A percentile compares a stretch with the other conserved stretches of the same genome.
These are phyloP conservation scores for Tanypteryx hageni DNA, from an alignment of 2,888 invertebrate genomes.

Conservation along the genomic window DNA sequence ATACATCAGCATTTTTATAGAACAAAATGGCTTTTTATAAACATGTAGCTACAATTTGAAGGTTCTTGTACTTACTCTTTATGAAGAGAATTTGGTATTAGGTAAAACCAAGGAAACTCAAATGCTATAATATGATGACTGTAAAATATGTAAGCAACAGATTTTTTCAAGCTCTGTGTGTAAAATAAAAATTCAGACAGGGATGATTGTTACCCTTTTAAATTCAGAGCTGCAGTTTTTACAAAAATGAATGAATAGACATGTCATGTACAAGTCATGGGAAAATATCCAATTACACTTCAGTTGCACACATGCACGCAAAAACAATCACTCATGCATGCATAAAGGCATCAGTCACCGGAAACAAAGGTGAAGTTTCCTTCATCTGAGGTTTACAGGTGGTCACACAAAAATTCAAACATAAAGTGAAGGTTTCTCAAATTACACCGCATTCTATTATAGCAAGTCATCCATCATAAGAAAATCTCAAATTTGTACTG, in stretches of 20 bases:
- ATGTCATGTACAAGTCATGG: not conserved
- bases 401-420: no score
- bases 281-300: not conserved
- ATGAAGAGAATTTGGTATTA: not conserved
- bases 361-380: not conserved
- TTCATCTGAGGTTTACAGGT: not conserved
- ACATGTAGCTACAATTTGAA: not conserved
- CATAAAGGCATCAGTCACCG: not conserved
- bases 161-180: not conserved
- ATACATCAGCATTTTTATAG: not conserved
- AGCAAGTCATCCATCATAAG: no score
- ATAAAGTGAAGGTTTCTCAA: no score
- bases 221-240: not conserved
- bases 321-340: not conserved
- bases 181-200: not conserved
- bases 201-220: not conserved
- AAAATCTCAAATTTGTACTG: no score
- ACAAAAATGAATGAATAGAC: not conserved
- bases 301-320: not conserved
- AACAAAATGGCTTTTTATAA: not conserved
- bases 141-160: not conserved
- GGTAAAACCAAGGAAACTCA: not conserved
- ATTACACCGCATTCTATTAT: no score
- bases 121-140: not conserved
- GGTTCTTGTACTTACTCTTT: not conserved